A percentile compares a stretch with the other conserved stretches of the same genome.
These are phyloP conservation scores for Sylvietta virens DNA, from an alignment of 2,113 vertebrate species.

Conservation along the genomic window DNA sequence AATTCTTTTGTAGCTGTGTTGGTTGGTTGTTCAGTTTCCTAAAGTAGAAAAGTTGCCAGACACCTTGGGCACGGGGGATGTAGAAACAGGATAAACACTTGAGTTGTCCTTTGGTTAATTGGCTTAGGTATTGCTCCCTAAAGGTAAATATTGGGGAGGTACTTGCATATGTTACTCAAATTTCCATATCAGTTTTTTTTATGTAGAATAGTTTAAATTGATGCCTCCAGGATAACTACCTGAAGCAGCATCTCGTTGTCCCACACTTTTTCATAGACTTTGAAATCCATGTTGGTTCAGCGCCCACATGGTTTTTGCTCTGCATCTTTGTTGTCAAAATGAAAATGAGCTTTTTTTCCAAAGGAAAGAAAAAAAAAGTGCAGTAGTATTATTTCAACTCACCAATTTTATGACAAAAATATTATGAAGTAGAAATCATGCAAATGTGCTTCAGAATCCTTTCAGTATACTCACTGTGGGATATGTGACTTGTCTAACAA, in stretches of 20 bases:
- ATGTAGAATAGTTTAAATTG: background rate
- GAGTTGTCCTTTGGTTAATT: background rate
- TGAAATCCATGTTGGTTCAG: background rate
- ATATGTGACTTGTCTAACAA: background rate
- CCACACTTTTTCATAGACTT: fast-evolving
- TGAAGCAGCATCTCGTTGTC: background rate
- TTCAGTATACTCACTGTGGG: background rate
- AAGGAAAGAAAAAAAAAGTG: background rate
- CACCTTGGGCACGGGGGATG: background rate
- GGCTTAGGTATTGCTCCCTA: background rate
- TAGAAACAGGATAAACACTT: background rate
- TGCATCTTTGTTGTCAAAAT: background rate
- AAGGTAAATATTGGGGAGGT: background rate
- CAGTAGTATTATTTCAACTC: background rate
- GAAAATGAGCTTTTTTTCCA: background rate
- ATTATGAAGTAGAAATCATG: background rate
- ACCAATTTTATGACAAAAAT: background rate
- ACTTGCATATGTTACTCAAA: background rate
- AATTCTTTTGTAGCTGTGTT: background rate
- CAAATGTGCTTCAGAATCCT: background rate
- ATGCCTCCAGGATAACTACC: background rate
- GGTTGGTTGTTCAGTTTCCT: background rate
- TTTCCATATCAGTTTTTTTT: background rate
- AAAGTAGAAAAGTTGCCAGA: background rate
- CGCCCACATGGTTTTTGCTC: background rate